These are phyloP conservation scores for Gonatopus flavifemur DNA, from an alignment of 1,140 invertebrate genomes.

Conservation along the genomic window DNA sequence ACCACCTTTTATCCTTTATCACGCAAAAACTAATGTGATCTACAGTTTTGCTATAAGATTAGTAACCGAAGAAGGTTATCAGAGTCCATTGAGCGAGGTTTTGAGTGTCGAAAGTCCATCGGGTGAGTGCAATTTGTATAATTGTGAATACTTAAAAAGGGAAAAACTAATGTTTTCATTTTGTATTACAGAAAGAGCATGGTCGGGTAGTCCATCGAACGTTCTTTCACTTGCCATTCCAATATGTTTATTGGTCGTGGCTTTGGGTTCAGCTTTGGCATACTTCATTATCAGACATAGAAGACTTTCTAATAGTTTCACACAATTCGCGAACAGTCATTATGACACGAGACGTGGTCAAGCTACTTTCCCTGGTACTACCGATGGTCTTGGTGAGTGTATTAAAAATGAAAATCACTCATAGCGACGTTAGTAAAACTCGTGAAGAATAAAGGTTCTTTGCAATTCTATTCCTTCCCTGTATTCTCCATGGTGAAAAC, in stretches of 20 bases:
- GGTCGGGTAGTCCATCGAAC: slow-evolving; percentile 41
- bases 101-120: slow-evolving; percentile 53
- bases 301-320: slow-evolving; percentile 75
- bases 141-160: background rate
- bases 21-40: slow-evolving; percentile 54
- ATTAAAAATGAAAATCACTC: background rate
- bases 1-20: slow-evolving; percentile 63
- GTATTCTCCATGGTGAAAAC: too few relatives aligned
- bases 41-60: slow-evolving; percentile 69
- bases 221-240: slow-evolving; percentile 52
- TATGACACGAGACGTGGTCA: slow-evolving; percentile 83
- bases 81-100: slow-evolving; percentile 66
- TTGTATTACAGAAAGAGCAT: slow-evolving; percentile 23
- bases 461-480: too few relatives aligned
- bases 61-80: slow-evolving; percentile 66
- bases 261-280: slow-evolving; percentile 64
- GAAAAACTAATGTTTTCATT: background rate
- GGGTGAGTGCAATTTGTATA: slow-evolving; percentile 35
- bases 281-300: slow-evolving; percentile 73
- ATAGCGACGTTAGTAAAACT: too few relatives aligned
- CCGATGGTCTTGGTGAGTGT: slow-evolving; percentile 66
- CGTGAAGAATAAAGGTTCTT: too few relatives aligned
- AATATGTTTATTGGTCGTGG: slow-evolving; percentile 61
- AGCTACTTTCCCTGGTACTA: slow-evolving; percentile 74
- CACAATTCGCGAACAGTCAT: slow-evolving; percentile 81